Base-by-base conservation (phyloP, 1,140 invertebrate species). In the Habropoda laboriosa region DNA sequence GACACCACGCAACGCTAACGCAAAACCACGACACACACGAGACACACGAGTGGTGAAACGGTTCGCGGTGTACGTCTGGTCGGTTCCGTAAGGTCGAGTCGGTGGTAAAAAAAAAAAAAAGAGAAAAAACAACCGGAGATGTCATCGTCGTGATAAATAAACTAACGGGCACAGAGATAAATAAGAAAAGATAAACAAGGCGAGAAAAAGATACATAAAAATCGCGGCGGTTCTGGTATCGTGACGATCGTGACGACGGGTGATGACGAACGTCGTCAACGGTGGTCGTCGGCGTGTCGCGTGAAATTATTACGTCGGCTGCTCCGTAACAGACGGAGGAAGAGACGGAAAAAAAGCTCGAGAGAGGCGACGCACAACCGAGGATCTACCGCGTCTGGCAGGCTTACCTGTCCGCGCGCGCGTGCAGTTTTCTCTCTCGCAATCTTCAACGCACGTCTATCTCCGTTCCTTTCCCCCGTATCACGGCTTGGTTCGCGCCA, bases 181-280 rank as follows among this genome's bases (percentile, higher is more conserved):
- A n/a, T n/a, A n/a, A n/a, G n/a, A n/a, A n/a, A n/a, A n/a, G n/a
- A n/a, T n/a, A n/a, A n/a, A n/a, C n/a, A n/a, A n/a, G n/a, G n/a
- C n/a, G n/a, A n/a, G n/a, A n/a, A n/a, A n/a, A n/a, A n/a, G n/a
- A n/a, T n/a, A n/a, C n/a, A n/a, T 68, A n/a, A 53, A 64, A 53
- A 24, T 42, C 51, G 47, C 35, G 47, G 5, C 10, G n/a, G n/a
- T n/a, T n/a, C n/a, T 8, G 45, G 42, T 79, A 53, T 24, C 51
- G 82, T 74, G 71, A 64, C 58, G 47, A 80, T 61, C 77, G 76
- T n/a, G 27, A 53, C 38, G 68, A 64, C 76, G 70, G 71, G 66
- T 70, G 64, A 70, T 64, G n/a, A n/a, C n/a, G n/a, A n/a, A n/a
- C 64, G 57, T 55, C 47, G 61, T n/a, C 60, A n/a, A n/a, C n/a